Evolutionary conservation across 2,113 vertebrate species (phyloP).

Genomic region (Silurus asotus): DNA sequence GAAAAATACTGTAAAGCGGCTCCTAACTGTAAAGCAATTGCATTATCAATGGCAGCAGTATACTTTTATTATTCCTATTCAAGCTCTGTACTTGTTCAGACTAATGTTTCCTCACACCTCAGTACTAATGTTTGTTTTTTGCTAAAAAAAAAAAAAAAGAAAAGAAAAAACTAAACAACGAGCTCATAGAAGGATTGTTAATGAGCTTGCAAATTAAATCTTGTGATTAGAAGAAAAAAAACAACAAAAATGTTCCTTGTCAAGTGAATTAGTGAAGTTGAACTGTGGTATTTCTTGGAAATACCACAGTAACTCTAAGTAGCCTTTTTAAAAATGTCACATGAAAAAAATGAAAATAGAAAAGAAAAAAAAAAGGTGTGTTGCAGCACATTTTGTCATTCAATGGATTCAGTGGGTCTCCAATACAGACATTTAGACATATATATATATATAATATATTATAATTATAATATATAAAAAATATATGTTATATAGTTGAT

Average conservation of each 20-base stretch:
- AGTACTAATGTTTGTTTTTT: background rate
- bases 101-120: background rate
- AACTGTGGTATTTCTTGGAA: background rate
- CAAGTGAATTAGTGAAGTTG: background rate
- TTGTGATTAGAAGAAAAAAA: background rate
- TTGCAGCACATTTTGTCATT: background rate
- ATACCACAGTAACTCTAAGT: background rate
- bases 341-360: background rate
- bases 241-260: background rate
- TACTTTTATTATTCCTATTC: background rate
- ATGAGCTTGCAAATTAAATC: background rate
- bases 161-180: too few species aligned
- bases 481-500: background rate
- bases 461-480: background rate
- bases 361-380: too few species aligned
- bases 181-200: background rate
- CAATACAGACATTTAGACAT: background rate
- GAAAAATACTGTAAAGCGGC: slow-evolving; percentile 1
- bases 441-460: background rate
- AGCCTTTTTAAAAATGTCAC: background rate
- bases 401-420: background rate
- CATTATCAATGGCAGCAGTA: slow-evolving; percentile 11
- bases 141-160: background rate
- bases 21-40: background rate
- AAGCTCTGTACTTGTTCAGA: background rate